A percentile compares a stretch with the other conserved stretches of the same genome.
phyloP scores from a whole-genome alignment of 2,113 vertebrate species.

The Paradisaea rubra region DNA sequence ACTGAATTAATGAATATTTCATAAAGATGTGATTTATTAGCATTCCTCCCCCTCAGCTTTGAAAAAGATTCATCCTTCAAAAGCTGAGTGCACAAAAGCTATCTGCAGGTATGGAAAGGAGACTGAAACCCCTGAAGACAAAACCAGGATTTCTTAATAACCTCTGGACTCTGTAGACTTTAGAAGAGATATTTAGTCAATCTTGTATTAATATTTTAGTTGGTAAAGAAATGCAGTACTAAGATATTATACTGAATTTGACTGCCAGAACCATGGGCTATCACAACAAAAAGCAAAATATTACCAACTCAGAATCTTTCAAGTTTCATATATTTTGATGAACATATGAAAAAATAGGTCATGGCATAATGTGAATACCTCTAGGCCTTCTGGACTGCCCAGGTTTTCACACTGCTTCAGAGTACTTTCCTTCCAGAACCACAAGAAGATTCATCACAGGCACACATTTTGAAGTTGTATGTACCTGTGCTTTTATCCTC shows the following conservation, averaged over 20 bases:
- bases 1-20: conserved; percentile 74
- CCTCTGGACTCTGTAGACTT: conserved; percentile 30
- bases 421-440: neutral
- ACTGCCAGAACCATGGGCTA: conserved; percentile 24
- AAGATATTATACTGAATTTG: conserved; percentile 35
- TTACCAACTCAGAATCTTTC: conserved; percentile 29
- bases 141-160: conserved; percentile 57
- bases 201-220: conserved; percentile 68
- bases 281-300: neutral
- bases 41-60: conserved; percentile 61
- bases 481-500: neutral
- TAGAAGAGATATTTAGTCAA: conserved; percentile 62
- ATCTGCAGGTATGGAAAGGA: conserved; percentile 59
- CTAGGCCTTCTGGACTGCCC: neutral
- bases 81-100: conserved; percentile 58
- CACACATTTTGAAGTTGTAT: neutral
- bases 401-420: neutral
- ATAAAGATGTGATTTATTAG: conserved; percentile 75
- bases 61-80: conserved; percentile 62
- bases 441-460: neutral
- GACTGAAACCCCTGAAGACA: conserved; percentile 55
- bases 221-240: conserved; percentile 33
- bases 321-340: conserved; percentile 1
- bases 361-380: neutral
- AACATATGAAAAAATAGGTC: conserved; percentile 8